Evolutionary conservation across 2,888 invertebrate species (phyloP), one percentile per base, ranked within the genome.

Genomic region (Myopa testacea): DNA sequence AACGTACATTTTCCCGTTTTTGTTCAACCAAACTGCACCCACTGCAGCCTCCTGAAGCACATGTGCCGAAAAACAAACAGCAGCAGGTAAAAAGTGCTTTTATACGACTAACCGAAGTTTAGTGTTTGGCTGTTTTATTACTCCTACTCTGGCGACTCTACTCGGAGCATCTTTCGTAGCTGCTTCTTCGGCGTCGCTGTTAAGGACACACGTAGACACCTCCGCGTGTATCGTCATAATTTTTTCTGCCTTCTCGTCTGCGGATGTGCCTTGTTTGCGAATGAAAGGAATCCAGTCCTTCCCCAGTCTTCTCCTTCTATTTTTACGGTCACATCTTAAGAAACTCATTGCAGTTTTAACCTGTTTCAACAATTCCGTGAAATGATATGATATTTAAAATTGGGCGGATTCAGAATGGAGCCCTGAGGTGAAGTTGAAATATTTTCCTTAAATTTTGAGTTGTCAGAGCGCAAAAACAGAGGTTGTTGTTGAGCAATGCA

Each of bases 41-140:
- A 45, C 10, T 45, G 45, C 45, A 3, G 45, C 6, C 6, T 6
- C 10, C 10, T 45, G 7, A 45, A 16, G 58, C 62, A 62, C 19
- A 62, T 62, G 26, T 7, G 26, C 19, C 26, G 62, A 62, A 62
- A 62, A 62, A 19, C 62, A 62, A 10, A 26, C 62, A 45, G 45
- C 45, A 45, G 45, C 45, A 45, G 45, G 45, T 6, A 8, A 45
- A 10, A 6, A 45, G 45, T 10, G 45, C 10, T 45, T 45, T 45
- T 45, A 45, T 55, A 12, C 50, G 8, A 14, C 37, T 85, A 83
- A 84, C 83, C 78, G 84, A 86, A 86, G 82, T 87, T 87, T 55
- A 86, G 84, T 85, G 86, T 85, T 86, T 86, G 85, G 84, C 86
- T 86, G 85, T 86, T 85, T 86, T 87, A 86, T 87, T 86, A 86